A percentile compares a stretch with the other conserved stretches of the same genome.
phyloP scores from a whole-genome alignment of 2,888 invertebrate genomes.

The Amphiduros pacificus region DNA sequence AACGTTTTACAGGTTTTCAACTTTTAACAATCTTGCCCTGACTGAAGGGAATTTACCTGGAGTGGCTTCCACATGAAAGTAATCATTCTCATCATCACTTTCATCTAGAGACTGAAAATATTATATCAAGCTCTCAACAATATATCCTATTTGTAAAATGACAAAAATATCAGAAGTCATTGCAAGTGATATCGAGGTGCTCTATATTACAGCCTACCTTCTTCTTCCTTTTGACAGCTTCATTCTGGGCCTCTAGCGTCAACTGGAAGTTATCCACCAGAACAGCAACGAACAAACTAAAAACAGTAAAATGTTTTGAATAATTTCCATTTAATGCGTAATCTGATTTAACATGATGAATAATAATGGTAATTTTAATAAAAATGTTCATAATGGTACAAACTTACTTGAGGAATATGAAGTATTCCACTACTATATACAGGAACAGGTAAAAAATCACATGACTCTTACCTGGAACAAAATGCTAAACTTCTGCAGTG shows the following conservation, averaged over 20 bases:
- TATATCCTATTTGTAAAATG: too few species aligned
- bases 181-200: background rate
- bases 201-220: constrained; percentile 5
- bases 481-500: too few species aligned
- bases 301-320: background rate
- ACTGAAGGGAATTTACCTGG: too few species aligned
- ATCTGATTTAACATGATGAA: too few species aligned
- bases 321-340: too few species aligned
- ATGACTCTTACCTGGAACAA: constrained; percentile 29
- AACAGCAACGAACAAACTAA: constrained; percentile 49
- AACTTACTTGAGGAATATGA: constrained; percentile 46
- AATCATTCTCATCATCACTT: constrained; percentile 14
- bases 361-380: background rate
- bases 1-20: too few species aligned
- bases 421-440: constrained; percentile 51
- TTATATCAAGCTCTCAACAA: too few species aligned
- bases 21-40: too few species aligned
- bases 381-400: background rate
- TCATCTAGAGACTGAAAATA: too few species aligned
- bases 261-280: constrained; percentile 53
- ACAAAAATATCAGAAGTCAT: too few species aligned
- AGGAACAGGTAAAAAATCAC: constrained; percentile 43
- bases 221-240: constrained; percentile 15
- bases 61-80: too few species aligned
- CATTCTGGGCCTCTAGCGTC: constrained; percentile 39